Base-by-base conservation (phyloP, 2,113 vertebrate species). In the Coptodon bakossiorum region DNA sequence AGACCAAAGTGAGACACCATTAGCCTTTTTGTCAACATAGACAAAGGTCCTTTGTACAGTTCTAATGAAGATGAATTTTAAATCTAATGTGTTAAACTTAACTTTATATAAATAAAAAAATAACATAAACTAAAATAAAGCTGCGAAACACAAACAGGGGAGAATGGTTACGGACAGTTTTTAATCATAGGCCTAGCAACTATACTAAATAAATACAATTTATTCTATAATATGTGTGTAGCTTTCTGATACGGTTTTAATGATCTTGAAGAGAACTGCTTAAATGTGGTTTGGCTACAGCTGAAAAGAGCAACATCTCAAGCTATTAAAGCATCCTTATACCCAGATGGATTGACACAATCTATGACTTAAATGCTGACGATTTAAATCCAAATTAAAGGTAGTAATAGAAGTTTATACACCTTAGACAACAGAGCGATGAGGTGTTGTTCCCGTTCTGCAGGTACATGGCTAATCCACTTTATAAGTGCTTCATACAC, bases 401-500 rank as follows among this genome's bases (percentile, higher is more conserved):
- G 22, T 56, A 24, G 53, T 56, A 13, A 56, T 56, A 3, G 6
- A 56, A 56, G 53, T 7, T 24, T 7, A 56, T 1, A 56, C 2
- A 56, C 22, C 53, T 56, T 56, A 3, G 53, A 56, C 22, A 56
- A 24, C n/a, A 56, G 53, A 56, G 53, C 3, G 2, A 1, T 56
- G 53, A 56, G 0, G 53, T 56, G 53, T 56, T 56, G 53, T 24
- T 56, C 22, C 53, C 53, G 11, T 56, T 56, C 22, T 56, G 53
- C 53, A 24, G 53, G 53, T 2, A 54, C 52, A 98, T 96, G 11
- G 85, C 52, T 4, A 6, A 94, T 93, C 93, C 93, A 95, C 13
- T 16, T 57, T 0, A 87, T 12, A 22, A 93, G 5, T 5, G 91
- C 88, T 3, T 91, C 83, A 34, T 19, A 94, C 29, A 10, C 88